Conservation (phyloP, 1,140 invertebrate genomes). For the Mycetomoellerius zeteki region DNA sequence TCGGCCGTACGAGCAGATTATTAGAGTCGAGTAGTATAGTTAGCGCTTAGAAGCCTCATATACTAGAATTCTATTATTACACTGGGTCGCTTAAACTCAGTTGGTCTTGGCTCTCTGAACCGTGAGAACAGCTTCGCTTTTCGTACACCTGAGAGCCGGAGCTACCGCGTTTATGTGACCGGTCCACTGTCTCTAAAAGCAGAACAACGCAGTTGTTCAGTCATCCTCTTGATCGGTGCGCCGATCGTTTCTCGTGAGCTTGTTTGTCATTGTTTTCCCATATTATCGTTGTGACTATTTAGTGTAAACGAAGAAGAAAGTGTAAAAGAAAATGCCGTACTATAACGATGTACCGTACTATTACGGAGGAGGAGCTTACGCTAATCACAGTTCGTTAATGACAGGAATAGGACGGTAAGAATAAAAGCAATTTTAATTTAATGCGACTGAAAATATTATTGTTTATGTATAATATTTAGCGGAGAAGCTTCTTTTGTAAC, state of each 20-base stretch:
- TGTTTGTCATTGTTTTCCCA: neutral
- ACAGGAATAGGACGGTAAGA: conserved; percentile 85
- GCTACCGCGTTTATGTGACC: conserved; percentile 44
- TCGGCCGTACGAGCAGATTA: conserved; percentile 53
- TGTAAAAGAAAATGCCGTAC: conserved; percentile 80
- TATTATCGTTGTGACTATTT: neutral
- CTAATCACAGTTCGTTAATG: conserved; percentile 85
- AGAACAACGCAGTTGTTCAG: conserved; percentile 28
- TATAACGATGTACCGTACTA: conserved; percentile 82
- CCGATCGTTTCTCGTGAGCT: neutral
- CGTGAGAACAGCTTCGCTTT: conserved; percentile 83
- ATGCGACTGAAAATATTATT: neutral
- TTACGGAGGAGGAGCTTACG: conserved; percentile 81
- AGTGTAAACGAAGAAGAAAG: conserved; percentile 35
- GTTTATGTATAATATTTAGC: neutral
- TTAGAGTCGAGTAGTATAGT: conserved; percentile 76
- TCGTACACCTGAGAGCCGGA: conserved; percentile 80
- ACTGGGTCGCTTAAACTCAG: conserved; percentile 86
- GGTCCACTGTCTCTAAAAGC: conserved; percentile 5
- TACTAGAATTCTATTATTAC: conserved; percentile 86
- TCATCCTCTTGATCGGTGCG: conserved; percentile 30
- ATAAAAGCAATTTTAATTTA: neutral
- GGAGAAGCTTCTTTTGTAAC: neutral
- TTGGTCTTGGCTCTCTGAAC: conserved; percentile 86
- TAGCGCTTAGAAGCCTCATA: conserved; percentile 83